Percentiles rank a stretch among this genome's conserved stretches.
These are phyloP conservation scores for Lates japonicus DNA, from an alignment of 2,797 vertebrate species.

Conservation along the genomic window DNA sequence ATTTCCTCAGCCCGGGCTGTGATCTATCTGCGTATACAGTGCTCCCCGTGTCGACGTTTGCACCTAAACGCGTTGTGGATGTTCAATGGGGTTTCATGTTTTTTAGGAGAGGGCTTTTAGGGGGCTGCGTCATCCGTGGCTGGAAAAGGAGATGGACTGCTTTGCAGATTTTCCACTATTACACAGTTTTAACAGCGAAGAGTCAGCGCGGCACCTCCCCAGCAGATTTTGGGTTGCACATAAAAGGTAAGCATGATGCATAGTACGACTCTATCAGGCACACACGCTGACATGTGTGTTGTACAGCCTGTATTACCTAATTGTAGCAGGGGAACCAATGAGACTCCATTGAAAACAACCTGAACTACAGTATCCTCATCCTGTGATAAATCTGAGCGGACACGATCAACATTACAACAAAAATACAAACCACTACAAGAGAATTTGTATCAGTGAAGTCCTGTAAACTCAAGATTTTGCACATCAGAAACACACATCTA, in stretches of 20 bases:
- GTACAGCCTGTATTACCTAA: constrained; percentile 47
- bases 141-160: constrained; percentile 65
- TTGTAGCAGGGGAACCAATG: constrained; percentile 35
- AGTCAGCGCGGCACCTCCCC: constrained; percentile 69
- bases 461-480: not conserved
- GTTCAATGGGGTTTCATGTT: constrained; percentile 49
- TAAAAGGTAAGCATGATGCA: constrained; percentile 74
- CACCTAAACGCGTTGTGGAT: constrained; percentile 63
- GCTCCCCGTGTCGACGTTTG: constrained; percentile 64
- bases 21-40: constrained; percentile 49
- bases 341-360: constrained; percentile 65
- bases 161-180: constrained; percentile 66
- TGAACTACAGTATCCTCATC: constrained; percentile 38
- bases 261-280: constrained; percentile 27
- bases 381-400: constrained; percentile 7
- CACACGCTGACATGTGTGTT: constrained; percentile 46
- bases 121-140: constrained; percentile 76
- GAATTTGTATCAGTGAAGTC: not conserved
- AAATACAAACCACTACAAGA: not conserved
- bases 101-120: constrained; percentile 60
- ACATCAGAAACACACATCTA: not conserved
- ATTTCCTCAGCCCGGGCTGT: constrained; percentile 46
- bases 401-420: not conserved
- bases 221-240: constrained; percentile 39
- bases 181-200: constrained; percentile 51